phyloP scores from a whole-genome alignment of 2,797 vertebrate genomes.

The Sebastes vulpes region DNA sequence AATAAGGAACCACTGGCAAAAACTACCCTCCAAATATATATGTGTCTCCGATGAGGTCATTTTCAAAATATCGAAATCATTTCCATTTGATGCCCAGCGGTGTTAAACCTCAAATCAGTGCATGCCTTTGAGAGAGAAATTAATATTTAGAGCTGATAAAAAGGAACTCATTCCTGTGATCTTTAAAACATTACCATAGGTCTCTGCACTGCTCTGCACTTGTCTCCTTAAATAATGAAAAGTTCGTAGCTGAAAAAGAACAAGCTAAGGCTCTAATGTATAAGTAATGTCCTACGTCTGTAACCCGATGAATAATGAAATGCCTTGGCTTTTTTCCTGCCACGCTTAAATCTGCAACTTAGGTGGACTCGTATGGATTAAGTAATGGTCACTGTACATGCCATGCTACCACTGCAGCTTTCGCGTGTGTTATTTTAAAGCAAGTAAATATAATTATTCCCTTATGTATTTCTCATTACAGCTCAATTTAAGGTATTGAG shows the following conservation, averaged over 20 bases:
- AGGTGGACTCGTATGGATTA: not conserved
- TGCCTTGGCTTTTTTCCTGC: conserved; percentile 5
- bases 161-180: conserved; percentile 55
- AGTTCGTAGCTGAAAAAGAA: conserved; percentile 65
- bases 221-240: conserved; percentile 81
- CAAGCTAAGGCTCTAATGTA: conserved; percentile 73
- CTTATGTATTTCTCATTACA: not conserved
- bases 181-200: conserved; percentile 75
- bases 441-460: not conserved
- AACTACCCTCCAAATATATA: not conserved
- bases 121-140: not conserved
- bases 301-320: conserved; percentile 73
- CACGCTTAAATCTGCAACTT: not conserved
- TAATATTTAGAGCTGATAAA: conserved; percentile 57
- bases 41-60: not conserved
- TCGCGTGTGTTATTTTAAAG: not conserved
- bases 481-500: not conserved
- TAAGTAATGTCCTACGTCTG: conserved; percentile 76
- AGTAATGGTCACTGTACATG: conserved; percentile 17
- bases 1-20: not conserved
- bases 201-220: conserved; percentile 58
- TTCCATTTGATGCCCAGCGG: conserved; percentile 11
- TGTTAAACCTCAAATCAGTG: not conserved
- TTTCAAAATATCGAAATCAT: not conserved
- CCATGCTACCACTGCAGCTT: conserved; percentile 1